Base-by-base conservation (phyloP, 30 jellyfish, hydroid and myxozoan species). In the Chironex yamaguchii region DNA sequence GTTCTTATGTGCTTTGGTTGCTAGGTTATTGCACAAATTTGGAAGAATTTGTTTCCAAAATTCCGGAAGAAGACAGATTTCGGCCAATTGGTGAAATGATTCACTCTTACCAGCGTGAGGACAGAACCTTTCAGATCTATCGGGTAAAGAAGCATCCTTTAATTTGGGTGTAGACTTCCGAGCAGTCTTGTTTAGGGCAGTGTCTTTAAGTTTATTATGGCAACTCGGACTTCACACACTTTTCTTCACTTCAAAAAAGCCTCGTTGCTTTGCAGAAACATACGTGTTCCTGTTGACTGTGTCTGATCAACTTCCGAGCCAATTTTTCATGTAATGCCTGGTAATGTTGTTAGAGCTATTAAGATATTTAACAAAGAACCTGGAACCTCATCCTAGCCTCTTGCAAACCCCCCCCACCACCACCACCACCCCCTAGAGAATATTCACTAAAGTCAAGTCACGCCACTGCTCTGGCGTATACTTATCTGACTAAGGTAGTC, bases 11-110 rank as follows among this genome's bases (percentile, higher is more conserved):
- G 2, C 35, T 14, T 36, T 76, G n/a, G 32, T 14, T 53, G 63
- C 2, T 42, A 94, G 99, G 97, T 21, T 94, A 89, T 73, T 67
- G 89, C 48, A 72, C 97, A 29, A 94, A 89, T 58, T 74, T 81
- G 25, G 99, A 94, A 48, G 97, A 88, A 67, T 94, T 94, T 81
- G 74, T 80, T 35, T n/a, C 92, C 28, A 88, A 84, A 42, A 66
- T 94, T n/a, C 95, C 94, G 3, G 92, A 77, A 35, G 99, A 94
- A 71, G 80, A 70, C 90, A n/a, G 68, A 11, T 94, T 94, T 63
- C 68, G 21, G 49, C 99, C 99, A 29, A 84, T 94, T 92, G 99
- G 99, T 34, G 77, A 91, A 12, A 88, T 86, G 52, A 52, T 94
- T 21, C 94, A 78, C 36, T 89, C 97, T 12, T 94, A 94, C 82